These are phyloP conservation scores for Epinotia demarniana DNA, from an alignment of 2,888 invertebrate genomes.

Conservation along the genomic window DNA sequence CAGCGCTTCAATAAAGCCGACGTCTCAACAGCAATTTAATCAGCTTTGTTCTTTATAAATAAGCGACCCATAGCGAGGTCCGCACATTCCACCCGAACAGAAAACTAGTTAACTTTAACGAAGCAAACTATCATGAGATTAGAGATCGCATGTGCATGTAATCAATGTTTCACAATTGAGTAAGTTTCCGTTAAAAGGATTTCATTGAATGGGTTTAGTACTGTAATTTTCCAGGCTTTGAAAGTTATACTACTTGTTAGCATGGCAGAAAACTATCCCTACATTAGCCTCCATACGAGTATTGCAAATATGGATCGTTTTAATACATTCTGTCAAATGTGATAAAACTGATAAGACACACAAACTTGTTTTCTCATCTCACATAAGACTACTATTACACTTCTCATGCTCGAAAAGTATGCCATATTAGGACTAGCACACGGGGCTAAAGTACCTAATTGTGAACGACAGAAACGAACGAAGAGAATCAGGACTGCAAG, in stretches of 20 bases:
- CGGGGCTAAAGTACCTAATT: too few relatives aligned
- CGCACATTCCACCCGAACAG: constrained; percentile 41
- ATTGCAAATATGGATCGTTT: too few relatives aligned
- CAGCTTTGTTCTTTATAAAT: constrained; percentile 71
- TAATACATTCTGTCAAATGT: too few relatives aligned
- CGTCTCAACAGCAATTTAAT: constrained; percentile 70
- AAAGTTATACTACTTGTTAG: neutral
- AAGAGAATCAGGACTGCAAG: too few relatives aligned
- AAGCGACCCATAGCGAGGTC: constrained; percentile 58
- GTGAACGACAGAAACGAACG: too few relatives aligned
- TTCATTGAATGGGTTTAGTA: constrained; percentile 11
- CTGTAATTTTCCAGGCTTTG: neutral
- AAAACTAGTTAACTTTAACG: constrained; percentile 36
- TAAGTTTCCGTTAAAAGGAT: constrained; percentile 35
- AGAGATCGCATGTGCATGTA: constrained; percentile 43
- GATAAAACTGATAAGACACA: too few relatives aligned
- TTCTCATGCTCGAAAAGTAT: too few relatives aligned
- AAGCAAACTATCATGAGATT: constrained; percentile 37
- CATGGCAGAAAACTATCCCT: neutral
- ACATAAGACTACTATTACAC: too few relatives aligned
- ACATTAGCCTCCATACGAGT: too few relatives aligned
- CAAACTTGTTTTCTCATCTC: too few relatives aligned
- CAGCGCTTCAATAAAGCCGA: constrained; percentile 62
- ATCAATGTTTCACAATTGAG: constrained; percentile 39
- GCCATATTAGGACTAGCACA: too few relatives aligned